Evolutionary conservation across 2,113 vertebrate genomes (phyloP), one percentile per base, ranked within the genome.

Genomic region (Heptranchias perlo): DNA sequence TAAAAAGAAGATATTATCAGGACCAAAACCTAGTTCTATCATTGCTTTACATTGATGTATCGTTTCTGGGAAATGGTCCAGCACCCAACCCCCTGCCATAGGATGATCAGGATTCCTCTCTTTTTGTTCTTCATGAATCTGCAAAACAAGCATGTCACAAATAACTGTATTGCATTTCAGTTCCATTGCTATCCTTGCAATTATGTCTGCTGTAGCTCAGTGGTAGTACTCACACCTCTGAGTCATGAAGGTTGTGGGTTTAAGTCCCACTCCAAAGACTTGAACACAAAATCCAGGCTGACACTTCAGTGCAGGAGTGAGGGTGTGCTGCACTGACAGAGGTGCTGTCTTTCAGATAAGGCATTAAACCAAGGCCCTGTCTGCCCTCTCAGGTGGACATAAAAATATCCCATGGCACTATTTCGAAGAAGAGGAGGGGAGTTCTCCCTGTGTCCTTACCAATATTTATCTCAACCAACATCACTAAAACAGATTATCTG

Each of bases 41-140:
- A 99, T 97, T 78, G 95, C 96, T 64, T 96, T 96, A 98, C 98
- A 97, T 54, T 99, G 97, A 0, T 97, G 98, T 96, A n/a, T 31
- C 64, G 96, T 97, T 35, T 96, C 96, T 94, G 99, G 99, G 96
- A 98, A 98, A 97, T 99, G 99, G 97, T 99, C 98, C 82, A 99
- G 96, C 87, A 99, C 97, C 99, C 99, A 99, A 49, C 99, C 99
- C 96, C 98, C 98, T 96, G 96, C 97, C 96, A 96, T 96, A 31
- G 97, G 96, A 82, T 97, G 97, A 96, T 97, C 98, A 96, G 96
- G 82, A 97, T 98, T 98, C 49, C 97, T 97, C 28, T 97, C 95
- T 96, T 96, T 96, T 97, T 98, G 97, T 96, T 97, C 98, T 98
- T 98, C 96, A 96, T 96, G 92, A 49, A 98, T 78, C 97, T 98